Evolutionary conservation across 1,140 invertebrate genomes (phyloP).

Genomic region (Chrysoperla carnea): DNA sequence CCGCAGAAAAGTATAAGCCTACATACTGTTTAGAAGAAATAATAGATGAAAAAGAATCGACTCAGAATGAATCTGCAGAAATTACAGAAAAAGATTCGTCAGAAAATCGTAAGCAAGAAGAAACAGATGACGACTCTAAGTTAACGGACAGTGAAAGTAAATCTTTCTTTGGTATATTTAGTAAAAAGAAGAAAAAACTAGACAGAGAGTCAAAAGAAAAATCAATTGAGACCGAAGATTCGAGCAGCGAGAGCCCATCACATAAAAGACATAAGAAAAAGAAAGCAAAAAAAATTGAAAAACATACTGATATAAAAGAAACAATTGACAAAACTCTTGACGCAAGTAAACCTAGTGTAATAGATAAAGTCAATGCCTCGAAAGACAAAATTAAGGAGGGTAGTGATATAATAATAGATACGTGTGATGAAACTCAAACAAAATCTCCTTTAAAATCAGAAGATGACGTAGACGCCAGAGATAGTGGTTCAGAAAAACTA

Average conservation of each 20-base stretch:
- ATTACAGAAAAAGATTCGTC: too few relatives aligned
- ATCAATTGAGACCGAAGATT: constrained; percentile 3
- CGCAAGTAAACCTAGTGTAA: constrained; percentile 4
- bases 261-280: background rate
- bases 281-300: background rate
- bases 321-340: constrained; percentile 1
- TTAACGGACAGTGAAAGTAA: constrained; percentile 7
- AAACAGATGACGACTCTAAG: too few relatives aligned
- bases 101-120: too few relatives aligned
- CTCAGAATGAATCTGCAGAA: too few relatives aligned
- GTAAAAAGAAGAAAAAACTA: constrained; percentile 12
- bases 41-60: too few relatives aligned
- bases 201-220: too few relatives aligned
- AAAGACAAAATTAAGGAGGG: too few relatives aligned
- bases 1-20: background rate
- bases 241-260: background rate
- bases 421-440: background rate
- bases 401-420: background rate
- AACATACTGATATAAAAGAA: background rate
- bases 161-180: constrained; percentile 11
- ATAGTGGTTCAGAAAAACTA: background rate
- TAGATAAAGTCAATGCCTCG: background rate
- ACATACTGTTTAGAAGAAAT: too few relatives aligned
- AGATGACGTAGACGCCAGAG: background rate
- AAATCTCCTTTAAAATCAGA: background rate